Evolutionary conservation across 1,140 invertebrate genomes (phyloP).

Genomic region (Penaeus japonicus): DNA sequence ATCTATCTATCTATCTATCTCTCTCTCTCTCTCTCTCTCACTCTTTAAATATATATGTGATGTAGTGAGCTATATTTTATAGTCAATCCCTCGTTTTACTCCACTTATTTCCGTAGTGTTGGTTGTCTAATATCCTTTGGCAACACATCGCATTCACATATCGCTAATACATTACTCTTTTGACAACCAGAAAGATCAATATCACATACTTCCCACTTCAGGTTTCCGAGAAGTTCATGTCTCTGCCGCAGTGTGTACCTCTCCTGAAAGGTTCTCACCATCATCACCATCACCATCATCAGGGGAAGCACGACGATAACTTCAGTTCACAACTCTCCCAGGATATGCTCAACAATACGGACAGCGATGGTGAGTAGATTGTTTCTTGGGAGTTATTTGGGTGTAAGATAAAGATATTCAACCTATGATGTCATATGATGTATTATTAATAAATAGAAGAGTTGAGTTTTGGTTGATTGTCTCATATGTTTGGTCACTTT

Average conservation of each 20-base stretch:
- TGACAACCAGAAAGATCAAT: no score
- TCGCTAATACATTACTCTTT: no score
- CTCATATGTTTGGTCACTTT: no score
- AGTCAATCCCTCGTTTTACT: neutral
- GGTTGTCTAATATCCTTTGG: no score
- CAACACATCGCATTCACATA: no score
- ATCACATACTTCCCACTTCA: neutral
- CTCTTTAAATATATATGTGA: no score
- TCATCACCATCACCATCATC: conserved; percentile 12
- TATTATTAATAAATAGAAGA: no score
- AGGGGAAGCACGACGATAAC: conserved; percentile 31
- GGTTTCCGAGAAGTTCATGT: conserved; percentile 53
- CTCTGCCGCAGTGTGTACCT: conserved; percentile 50
- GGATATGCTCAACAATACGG: conserved; percentile 47
- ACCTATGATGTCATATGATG: no score
- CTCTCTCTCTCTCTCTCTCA: neutral
- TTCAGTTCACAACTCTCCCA: conserved; percentile 33
- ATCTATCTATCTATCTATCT: neutral
- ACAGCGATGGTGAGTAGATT: conserved; percentile 35
- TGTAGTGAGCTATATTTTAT: no score
- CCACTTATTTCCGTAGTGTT: no score
- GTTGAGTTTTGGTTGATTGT: no score
- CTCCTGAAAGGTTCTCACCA: conserved; percentile 31
- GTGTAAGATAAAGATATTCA: neutral
- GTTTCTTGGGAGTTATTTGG: neutral